These are phyloP conservation scores for Platyscapa corneri DNA, from an alignment of 1,140 invertebrate genomes.

Conservation along the genomic window DNA sequence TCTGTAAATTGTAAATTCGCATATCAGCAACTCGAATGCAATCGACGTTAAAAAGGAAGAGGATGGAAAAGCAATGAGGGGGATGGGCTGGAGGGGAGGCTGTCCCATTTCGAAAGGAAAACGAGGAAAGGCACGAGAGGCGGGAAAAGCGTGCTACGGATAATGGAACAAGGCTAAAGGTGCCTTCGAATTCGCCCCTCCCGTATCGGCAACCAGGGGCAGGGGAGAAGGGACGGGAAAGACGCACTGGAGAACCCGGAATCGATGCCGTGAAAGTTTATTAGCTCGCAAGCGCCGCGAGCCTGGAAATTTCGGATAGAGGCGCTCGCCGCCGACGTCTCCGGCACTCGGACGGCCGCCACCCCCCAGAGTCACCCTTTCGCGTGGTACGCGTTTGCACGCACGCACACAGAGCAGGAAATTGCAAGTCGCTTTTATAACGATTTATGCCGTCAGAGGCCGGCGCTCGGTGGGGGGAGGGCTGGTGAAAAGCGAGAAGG, in stretches of 20 bases:
- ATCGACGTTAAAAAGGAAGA: neutral
- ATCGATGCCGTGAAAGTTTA: neutral
- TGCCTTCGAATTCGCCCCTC: too few species aligned
- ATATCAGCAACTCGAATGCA: neutral
- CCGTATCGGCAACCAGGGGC: too few species aligned
- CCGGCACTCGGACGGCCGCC: neutral
- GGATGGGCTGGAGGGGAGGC: too few species aligned
- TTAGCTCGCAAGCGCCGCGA: neutral
- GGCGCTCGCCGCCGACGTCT: neutral
- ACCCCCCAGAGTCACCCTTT: neutral
- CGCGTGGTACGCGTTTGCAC: constrained; percentile 44
- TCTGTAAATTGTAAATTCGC: constrained; percentile 31
- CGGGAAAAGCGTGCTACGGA: constrained; percentile 37
- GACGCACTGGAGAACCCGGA: constrained; percentile 16
- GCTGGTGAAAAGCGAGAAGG: neutral
- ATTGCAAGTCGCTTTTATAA: constrained; percentile 41
- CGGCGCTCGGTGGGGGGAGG: neutral
- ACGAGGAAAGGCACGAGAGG: constrained; percentile 43
- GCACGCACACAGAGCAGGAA: constrained; percentile 41
- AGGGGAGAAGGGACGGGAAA: neutral
- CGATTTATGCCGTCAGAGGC: constrained; percentile 38
- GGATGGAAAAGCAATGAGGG: neutral
- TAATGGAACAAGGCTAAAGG: constrained; percentile 29
- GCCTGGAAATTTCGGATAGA: neutral
- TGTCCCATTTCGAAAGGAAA: constrained; percentile 50